Evolutionary conservation across 2,888 invertebrate genomes (phyloP).

Genomic region (Drosophila trichaetosa): DNA sequence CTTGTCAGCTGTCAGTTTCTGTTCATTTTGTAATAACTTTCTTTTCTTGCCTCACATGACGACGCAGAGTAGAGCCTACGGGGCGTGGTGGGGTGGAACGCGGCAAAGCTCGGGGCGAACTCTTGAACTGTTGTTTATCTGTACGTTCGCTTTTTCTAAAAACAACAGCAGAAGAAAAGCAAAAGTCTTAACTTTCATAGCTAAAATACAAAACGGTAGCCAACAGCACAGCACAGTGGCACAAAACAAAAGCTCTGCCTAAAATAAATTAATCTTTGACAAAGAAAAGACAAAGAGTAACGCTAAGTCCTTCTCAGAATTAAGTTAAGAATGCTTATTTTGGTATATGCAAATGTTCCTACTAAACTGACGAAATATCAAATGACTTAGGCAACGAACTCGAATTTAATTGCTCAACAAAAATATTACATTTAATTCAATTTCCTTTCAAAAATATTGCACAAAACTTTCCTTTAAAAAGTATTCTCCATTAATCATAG

Average conservation of each 20-base stretch:
- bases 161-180: conserved; percentile 60
- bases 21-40: conserved; percentile 75
- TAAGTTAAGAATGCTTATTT: background rate
- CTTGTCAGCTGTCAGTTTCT: conserved; percentile 70
- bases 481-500: background rate
- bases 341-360: background rate
- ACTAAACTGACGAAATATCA: background rate
- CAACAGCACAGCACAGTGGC: conserved; percentile 50
- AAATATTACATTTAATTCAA: background rate
- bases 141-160: conserved; percentile 65
- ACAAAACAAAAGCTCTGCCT: background rate
- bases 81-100: background rate
- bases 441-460: background rate
- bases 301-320: background rate
- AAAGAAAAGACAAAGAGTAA: background rate
- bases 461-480: conserved; percentile 1
- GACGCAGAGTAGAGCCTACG: conserved; percentile 9
- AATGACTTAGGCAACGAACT: conserved; percentile 14
- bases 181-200: conserved; percentile 72
- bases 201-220: conserved; percentile 55
- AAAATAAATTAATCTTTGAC: background rate
- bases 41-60: conserved; percentile 70
- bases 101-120: conserved; percentile 51
- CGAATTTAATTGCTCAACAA: background rate
- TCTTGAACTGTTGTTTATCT: conserved; percentile 73